A percentile compares a stretch with the other conserved stretches of the same genome.
Evolutionary conservation across 2,797 vertebrate species (phyloP).

Genomic region (Mus spretus): DNA sequence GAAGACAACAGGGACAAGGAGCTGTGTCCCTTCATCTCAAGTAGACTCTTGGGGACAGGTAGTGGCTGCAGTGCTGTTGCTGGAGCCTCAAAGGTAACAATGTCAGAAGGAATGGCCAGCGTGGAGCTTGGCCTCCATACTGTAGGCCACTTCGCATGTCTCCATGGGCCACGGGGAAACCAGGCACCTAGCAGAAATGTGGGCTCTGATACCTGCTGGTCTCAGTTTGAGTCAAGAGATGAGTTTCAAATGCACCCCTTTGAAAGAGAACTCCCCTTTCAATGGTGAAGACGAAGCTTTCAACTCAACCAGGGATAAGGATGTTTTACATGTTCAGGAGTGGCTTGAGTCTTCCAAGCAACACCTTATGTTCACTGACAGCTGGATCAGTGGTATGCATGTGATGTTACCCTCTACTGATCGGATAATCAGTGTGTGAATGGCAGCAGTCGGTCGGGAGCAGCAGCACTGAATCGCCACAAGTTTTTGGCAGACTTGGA

Average conservation of each 20-base stretch:
- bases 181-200: neutral
- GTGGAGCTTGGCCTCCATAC: neutral
- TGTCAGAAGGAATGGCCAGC: neutral
- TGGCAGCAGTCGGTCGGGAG: too few relatives aligned
- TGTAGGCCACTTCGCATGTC: rapidly evolving
- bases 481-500: neutral
- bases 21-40: slow-evolving; percentile 60
- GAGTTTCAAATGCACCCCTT: neutral
- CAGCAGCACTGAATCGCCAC: rapidly evolving
- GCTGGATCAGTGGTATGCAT: neutral
- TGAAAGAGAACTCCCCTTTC: neutral
- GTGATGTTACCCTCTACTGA: neutral
- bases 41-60: slow-evolving; percentile 13
- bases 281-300: neutral
- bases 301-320: neutral
- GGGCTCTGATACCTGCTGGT: neutral
- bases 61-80: neutral
- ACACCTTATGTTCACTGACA: neutral
- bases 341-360: neutral
- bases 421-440: neutral
- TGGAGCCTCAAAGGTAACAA: slow-evolving; percentile 16
- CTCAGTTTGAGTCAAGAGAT: neutral
- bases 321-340: neutral
- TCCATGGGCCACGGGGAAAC: neutral
- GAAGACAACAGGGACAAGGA: neutral